These are phyloP conservation scores for Thalpophila matura DNA, from an alignment of 2,888 invertebrate species.

Conservation along the genomic window DNA sequence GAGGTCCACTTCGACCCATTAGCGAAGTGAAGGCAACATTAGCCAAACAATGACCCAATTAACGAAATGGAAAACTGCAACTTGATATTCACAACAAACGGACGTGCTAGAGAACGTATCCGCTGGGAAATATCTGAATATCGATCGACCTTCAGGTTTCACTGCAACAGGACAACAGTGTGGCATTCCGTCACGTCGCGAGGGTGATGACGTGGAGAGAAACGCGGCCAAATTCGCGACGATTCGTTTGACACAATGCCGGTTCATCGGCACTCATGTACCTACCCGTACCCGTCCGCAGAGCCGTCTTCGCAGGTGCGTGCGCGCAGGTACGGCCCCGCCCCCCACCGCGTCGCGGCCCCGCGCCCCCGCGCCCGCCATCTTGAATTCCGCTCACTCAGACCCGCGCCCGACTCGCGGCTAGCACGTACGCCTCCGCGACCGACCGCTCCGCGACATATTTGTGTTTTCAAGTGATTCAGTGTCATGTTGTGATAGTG, in stretches of 20 bases:
- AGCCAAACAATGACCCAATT: constrained; percentile 48
- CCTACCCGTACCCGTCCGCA: constrained; percentile 63
- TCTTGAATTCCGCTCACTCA: constrained; percentile 90
- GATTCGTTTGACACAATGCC: constrained; percentile 88
- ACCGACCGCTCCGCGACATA: constrained; percentile 66
- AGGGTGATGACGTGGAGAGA: constrained; percentile 78
- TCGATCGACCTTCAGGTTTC: constrained; percentile 86
- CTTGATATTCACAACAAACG: constrained; percentile 53
- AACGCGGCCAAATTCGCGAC: constrained; percentile 89
- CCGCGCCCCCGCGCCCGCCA: constrained; percentile 70
- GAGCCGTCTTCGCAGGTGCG: constrained; percentile 86
- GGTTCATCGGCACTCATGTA: constrained; percentile 83
- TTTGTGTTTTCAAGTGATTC: constrained; percentile 79
- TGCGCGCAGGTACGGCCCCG: constrained; percentile 81
- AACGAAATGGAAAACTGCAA: constrained; percentile 40
- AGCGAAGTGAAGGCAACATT: constrained; percentile 18
- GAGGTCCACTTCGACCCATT: constrained; percentile 1
- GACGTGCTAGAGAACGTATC: constrained; percentile 48
- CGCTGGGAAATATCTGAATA: constrained; percentile 72
- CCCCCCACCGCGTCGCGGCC: constrained; percentile 54
- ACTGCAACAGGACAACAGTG: constrained; percentile 80
- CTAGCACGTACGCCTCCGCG: constrained; percentile 79
- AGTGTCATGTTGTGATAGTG: constrained; percentile 89
- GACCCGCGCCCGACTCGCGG: constrained; percentile 87
- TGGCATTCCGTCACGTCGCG: constrained; percentile 86